phyloP scores from a whole-genome alignment of 1,140 invertebrate genomes.

The Acromyrmex charruanus region DNA sequence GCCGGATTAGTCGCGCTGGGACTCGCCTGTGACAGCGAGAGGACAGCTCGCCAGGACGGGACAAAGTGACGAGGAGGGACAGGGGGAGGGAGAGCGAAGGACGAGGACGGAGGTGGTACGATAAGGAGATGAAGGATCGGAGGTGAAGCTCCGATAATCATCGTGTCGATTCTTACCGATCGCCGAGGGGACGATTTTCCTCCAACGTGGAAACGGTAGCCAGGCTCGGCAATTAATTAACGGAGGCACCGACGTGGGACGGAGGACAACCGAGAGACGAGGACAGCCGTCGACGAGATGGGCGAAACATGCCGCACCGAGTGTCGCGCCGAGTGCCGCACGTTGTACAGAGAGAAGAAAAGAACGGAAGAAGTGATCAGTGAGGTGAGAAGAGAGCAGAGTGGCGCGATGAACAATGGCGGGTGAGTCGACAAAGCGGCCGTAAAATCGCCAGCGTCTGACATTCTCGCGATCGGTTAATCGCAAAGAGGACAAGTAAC shows the following conservation, averaged over 20 bases:
- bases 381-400: constrained; percentile 4
- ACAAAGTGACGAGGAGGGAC: neutral
- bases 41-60: constrained; percentile 4
- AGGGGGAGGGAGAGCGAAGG: constrained; percentile 15
- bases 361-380: neutral
- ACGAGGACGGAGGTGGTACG: constrained; percentile 4
- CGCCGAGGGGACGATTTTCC: constrained; percentile 35
- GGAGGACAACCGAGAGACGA: neutral
- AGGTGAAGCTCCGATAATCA: constrained; percentile 29
- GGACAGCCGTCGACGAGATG: constrained; percentile 5
- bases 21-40: constrained; percentile 28
- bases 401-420: constrained; percentile 19
- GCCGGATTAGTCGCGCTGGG: constrained; percentile 21
- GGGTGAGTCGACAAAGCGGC: constrained; percentile 51
- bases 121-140: neutral
- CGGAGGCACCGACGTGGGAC: neutral
- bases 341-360: neutral
- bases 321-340: too few relatives aligned
- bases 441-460: constrained; percentile 14
- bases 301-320: neutral
- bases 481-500: neutral
- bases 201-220: neutral
- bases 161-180: constrained; percentile 46
- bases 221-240: constrained; percentile 45
- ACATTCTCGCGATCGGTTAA: constrained; percentile 7